These are phyloP conservation scores for Ictalurus punctatus DNA, from an alignment of 2,113 vertebrate genomes.

Conservation along the genomic window DNA sequence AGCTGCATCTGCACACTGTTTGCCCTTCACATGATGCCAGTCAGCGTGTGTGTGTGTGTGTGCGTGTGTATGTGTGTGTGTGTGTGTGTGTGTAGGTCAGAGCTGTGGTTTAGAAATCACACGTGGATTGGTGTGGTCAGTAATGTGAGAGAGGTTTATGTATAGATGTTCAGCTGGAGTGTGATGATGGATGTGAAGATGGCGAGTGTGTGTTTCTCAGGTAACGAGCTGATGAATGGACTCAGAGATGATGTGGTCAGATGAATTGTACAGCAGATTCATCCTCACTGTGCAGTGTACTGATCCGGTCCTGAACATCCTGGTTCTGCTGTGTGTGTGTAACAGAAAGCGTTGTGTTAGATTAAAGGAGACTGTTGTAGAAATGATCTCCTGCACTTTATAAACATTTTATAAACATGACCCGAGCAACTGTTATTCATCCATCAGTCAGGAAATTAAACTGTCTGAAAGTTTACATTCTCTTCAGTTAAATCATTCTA, in stretches of 20 bases:
- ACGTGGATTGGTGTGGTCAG: slow-evolving; percentile 40
- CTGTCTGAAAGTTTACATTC: neutral
- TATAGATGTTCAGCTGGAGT: slow-evolving; percentile 53
- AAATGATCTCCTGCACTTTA: neutral
- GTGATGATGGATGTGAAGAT: slow-evolving; percentile 66
- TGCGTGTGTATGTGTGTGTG: neutral
- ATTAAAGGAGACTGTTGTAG: neutral
- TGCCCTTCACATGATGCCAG: neutral
- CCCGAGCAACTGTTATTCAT: neutral
- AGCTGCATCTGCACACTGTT: slow-evolving; percentile 10
- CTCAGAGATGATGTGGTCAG: slow-evolving; percentile 57
- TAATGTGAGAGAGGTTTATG: slow-evolving; percentile 48
- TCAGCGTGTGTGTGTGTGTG: neutral
- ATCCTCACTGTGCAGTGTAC: neutral
- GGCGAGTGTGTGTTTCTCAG: slow-evolving; percentile 46
- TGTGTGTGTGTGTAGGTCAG: slow-evolving; percentile 23
- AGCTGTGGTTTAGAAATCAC: slow-evolving; percentile 19
- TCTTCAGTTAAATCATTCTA: neutral
- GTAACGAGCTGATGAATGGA: slow-evolving; percentile 66
- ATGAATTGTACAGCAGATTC: slow-evolving; percentile 59
- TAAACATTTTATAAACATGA: neutral
- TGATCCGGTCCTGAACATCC: neutral
- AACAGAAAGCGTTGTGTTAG: neutral
- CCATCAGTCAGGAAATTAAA: neutral
- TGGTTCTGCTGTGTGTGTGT: neutral